phyloP scores from a whole-genome alignment of 2,113 vertebrate species.

The Ascaphus truei region DNA sequence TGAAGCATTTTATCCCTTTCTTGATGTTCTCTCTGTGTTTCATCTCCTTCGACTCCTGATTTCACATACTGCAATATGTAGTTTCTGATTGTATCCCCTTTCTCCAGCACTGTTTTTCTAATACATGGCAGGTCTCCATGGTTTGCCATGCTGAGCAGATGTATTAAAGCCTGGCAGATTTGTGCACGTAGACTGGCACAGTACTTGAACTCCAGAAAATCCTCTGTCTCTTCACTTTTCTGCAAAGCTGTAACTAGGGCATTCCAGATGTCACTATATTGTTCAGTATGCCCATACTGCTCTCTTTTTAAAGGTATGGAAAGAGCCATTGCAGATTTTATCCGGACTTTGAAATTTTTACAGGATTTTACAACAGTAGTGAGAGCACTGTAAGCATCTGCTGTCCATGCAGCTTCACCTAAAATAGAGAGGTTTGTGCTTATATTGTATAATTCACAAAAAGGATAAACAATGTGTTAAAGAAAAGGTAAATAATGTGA shows the following conservation, averaged over 20 bases:
- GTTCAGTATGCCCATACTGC: slow-evolving; percentile 68
- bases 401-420: slow-evolving; percentile 82
- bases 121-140: slow-evolving; percentile 67
- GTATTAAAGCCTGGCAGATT: slow-evolving; percentile 81
- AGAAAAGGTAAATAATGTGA: no score
- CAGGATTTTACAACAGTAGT: slow-evolving; percentile 85
- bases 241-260: slow-evolving; percentile 80
- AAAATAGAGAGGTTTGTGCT: neutral
- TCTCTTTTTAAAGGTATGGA: slow-evolving; percentile 67
- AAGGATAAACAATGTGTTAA: no score
- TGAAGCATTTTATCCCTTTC: slow-evolving; percentile 60
- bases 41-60: slow-evolving; percentile 49
- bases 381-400: slow-evolving; percentile 74
- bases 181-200: slow-evolving; percentile 82
- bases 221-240: slow-evolving; percentile 81
- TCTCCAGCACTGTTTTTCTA: slow-evolving; percentile 45
- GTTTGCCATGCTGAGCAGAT: slow-evolving; percentile 71
- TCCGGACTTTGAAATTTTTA: slow-evolving; percentile 95
- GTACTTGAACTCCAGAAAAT: slow-evolving; percentile 94
- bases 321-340: slow-evolving; percentile 87
- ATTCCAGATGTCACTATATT: slow-evolving; percentile 75
- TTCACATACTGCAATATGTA: slow-evolving; percentile 74
- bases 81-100: slow-evolving; percentile 51
- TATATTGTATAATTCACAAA: no score
- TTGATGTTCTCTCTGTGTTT: neutral